phyloP scores from a whole-genome alignment of 2,888 invertebrate species.

The Caenorhabditis imperialis region DNA sequence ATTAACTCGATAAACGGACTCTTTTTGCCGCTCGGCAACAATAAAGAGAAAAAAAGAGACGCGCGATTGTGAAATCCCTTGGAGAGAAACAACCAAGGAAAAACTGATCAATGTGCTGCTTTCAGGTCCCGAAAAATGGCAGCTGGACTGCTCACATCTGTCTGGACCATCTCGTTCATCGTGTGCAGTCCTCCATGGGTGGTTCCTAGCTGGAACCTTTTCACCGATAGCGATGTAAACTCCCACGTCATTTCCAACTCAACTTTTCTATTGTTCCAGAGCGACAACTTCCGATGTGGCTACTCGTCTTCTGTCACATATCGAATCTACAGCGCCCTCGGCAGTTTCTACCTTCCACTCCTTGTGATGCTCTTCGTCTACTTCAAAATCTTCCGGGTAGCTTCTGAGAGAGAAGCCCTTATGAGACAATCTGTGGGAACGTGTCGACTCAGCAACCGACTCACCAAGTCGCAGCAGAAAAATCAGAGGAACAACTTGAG shows the following conservation, averaged over 20 bases:
- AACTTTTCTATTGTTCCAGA: not conserved
- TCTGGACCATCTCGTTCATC: conserved; percentile 78
- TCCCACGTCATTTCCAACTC: not conserved
- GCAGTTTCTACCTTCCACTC: conserved; percentile 80
- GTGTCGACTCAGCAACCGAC: conserved; percentile 73
- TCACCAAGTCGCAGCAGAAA: conserved; percentile 67
- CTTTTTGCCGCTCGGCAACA: conserved; percentile 44
- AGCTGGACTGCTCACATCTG: conserved; percentile 75
- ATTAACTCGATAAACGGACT: conserved; percentile 50
- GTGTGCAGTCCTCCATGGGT: conserved; percentile 79
- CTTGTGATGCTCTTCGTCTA: conserved; percentile 79
- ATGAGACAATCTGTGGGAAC: conserved; percentile 77
- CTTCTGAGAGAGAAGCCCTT: conserved; percentile 75
- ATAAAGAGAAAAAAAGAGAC: conserved; percentile 33
- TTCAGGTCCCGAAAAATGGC: conserved; percentile 77
- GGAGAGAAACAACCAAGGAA: not conserved
- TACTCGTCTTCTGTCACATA: conserved; percentile 78
- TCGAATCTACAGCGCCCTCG: conserved; percentile 79
- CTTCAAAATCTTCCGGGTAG: conserved; percentile 78
- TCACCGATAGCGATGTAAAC: conserved; percentile 53
- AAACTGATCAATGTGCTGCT: conserved; percentile 5
- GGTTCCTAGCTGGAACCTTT: conserved; percentile 76
- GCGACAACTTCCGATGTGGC: conserved; percentile 68
- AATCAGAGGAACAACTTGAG: conserved; percentile 61
- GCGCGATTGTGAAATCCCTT: conserved; percentile 11